Conservation (phyloP, 2,888 invertebrate species). For the Nymphalis polychloros region DNA sequence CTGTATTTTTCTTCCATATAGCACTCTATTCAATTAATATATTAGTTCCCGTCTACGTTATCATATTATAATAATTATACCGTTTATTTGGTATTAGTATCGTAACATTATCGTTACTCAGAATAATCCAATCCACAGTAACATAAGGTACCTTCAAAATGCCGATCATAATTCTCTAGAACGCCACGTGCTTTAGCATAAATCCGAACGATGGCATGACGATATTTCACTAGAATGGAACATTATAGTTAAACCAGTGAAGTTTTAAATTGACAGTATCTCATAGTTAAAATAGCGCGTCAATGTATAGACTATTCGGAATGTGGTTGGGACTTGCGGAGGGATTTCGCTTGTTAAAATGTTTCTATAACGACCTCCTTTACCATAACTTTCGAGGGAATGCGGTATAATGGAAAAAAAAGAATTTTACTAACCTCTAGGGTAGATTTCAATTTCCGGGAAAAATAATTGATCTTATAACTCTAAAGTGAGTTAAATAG, state of each 20-base stretch:
- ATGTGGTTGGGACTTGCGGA: background rate
- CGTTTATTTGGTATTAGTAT: background rate
- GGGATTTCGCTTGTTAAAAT: background rate
- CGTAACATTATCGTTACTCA: conserved; percentile 29
- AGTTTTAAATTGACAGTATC: conserved; percentile 17
- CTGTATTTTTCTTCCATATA: too few relatives aligned
- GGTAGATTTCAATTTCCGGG: too few relatives aligned
- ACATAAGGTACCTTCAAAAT: conserved; percentile 53
- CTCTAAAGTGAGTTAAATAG: too few relatives aligned
- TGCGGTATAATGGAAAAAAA: too few relatives aligned
- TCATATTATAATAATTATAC: too few relatives aligned
- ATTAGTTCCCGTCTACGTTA: too few relatives aligned
- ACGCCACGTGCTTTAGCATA: conserved; percentile 64
- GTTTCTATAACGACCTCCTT: background rate
- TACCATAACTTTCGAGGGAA: too few relatives aligned
- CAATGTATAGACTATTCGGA: background rate
- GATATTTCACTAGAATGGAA: conserved; percentile 32
- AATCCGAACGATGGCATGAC: conserved; percentile 49
- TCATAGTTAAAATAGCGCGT: conserved; percentile 13
- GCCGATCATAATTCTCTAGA: conserved; percentile 61
- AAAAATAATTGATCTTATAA: too few relatives aligned
- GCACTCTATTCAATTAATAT: too few relatives aligned
- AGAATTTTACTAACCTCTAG: too few relatives aligned
- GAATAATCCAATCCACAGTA: conserved; percentile 29
- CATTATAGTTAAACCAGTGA: conserved; percentile 23